Evolutionary conservation across 2,113 vertebrate species (phyloP).

Genomic region (Geococcyx californianus): DNA sequence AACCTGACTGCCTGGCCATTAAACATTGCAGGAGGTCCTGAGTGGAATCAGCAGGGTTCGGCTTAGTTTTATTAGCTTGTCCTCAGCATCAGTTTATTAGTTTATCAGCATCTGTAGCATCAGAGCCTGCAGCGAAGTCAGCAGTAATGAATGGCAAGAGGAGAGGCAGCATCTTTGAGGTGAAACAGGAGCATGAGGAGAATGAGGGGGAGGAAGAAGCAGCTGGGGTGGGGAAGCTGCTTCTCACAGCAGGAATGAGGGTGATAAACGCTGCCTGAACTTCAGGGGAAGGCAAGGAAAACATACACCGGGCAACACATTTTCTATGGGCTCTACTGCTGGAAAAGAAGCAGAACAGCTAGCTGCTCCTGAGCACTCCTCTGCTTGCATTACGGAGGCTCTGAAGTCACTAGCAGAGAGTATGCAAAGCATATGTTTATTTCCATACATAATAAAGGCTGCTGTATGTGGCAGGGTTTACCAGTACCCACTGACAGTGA

Average conservation of each 20-base stretch:
- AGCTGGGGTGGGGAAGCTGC: background rate
- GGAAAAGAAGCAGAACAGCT: background rate
- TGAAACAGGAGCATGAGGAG: background rate
- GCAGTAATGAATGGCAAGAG: background rate
- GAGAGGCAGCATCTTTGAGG: background rate
- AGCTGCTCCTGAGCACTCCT: background rate
- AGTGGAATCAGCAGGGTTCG: background rate
- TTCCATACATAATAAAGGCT: background rate
- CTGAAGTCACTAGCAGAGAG: background rate
- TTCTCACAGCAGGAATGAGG: background rate
- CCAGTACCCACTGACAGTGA: background rate
- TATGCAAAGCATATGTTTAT: background rate
- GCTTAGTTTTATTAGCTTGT: background rate
- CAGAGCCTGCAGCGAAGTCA: background rate
- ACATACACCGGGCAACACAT: accelerated
- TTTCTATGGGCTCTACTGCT: background rate
- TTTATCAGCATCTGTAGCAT: background rate
- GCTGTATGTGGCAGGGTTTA: background rate
- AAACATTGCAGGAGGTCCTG: background rate
- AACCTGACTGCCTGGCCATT: accelerated
- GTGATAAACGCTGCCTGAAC: background rate
- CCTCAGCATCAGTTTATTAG: background rate
- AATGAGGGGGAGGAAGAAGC: background rate
- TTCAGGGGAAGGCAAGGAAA: background rate
- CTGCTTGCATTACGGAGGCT: background rate